Conservation (phyloP, 1,140 invertebrate genomes). For the Caenorhabditis latens region DNA sequence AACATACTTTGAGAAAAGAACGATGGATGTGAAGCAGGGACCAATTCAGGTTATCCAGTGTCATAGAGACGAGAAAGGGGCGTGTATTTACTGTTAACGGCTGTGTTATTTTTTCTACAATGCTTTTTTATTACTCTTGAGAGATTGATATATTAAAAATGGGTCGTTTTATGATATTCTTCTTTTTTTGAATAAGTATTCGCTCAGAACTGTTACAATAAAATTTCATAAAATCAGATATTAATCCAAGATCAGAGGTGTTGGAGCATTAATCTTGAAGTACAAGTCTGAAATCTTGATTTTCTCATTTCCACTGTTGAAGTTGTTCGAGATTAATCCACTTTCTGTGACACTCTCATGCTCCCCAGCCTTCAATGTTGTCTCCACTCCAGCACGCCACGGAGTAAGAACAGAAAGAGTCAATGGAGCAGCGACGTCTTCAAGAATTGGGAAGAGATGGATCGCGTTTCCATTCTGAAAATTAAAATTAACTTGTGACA, state of each 20-base stretch:
- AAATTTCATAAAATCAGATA: too few species aligned
- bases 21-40: too few species aligned
- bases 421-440: neutral
- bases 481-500: neutral
- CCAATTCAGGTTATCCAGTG: too few species aligned
- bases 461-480: constrained; percentile 1
- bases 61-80: too few species aligned
- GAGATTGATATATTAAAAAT: too few species aligned
- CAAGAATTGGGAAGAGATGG: neutral
- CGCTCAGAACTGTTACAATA: too few species aligned
- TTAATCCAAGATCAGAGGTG: neutral
- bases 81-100: too few species aligned
- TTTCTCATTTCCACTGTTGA: neutral
- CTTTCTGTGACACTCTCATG: neutral
- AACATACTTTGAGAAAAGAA: too few species aligned
- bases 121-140: too few species aligned
- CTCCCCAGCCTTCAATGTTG: neutral
- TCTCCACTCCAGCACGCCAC: neutral
- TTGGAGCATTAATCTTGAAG: neutral
- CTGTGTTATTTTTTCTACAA: too few species aligned
- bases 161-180: too few species aligned
- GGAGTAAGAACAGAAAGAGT: neutral
- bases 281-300: neutral
- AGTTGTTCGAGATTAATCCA: neutral
- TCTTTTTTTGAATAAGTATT: too few species aligned